Percentiles rank a stretch among this genome's conserved stretches.
These are phyloP conservation scores for Gadopsis marmoratus DNA, from an alignment of 2,797 vertebrate genomes.

Conservation along the genomic window DNA sequence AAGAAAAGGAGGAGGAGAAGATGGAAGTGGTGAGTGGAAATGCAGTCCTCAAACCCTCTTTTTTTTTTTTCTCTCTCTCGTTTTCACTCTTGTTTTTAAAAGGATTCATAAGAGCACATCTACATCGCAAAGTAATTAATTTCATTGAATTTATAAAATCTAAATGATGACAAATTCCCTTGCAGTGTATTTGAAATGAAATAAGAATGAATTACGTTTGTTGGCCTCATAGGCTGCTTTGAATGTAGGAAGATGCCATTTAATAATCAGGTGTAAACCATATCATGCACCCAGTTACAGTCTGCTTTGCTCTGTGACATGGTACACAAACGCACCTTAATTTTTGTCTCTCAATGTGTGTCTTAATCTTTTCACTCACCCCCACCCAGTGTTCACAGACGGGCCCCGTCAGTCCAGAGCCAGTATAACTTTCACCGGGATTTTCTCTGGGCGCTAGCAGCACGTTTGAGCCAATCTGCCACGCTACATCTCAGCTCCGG, in stretches of 20 bases:
- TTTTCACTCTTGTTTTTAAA: background rate
- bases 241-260: background rate
- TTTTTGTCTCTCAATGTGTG: constrained; percentile 17
- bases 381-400: constrained; percentile 16
- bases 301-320: background rate
- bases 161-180: no score
- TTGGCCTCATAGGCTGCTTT: background rate
- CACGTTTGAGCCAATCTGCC: constrained; percentile 44
- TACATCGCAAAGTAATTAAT: background rate
- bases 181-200: background rate
- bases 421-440: constrained; percentile 38
- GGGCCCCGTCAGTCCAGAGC: constrained; percentile 23
- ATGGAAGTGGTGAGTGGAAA: constrained; percentile 95
- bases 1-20: constrained; percentile 97
- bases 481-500: constrained; percentile 33
- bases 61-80: background rate
- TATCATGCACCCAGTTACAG: background rate
- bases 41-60: background rate
- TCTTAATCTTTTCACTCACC: constrained; percentile 8
- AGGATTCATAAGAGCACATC: background rate
- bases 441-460: constrained; percentile 37
- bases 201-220: background rate
- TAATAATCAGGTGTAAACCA: background rate
- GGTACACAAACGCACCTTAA: background rate
- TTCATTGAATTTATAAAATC: no score